Base-by-base conservation (phyloP, 2,113 vertebrate genomes). In the Nasalis larvatus region DNA sequence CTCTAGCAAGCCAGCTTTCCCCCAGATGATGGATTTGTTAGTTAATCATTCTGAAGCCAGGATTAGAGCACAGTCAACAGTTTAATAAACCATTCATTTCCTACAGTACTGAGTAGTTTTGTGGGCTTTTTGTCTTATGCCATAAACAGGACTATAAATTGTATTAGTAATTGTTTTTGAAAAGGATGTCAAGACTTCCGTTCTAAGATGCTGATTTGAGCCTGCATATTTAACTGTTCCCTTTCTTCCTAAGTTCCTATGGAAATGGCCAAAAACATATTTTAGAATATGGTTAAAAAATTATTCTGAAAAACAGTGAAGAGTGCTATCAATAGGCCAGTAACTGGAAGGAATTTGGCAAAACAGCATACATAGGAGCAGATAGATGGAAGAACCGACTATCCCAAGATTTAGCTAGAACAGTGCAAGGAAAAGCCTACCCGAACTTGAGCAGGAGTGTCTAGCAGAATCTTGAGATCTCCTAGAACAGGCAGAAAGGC, bases 11-110 rank as follows among this genome's bases (percentile, higher is more conserved):
- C 95, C 96, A 94, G 96, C 96, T 97, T 97, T 95, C 97, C 96
- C 91, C 58, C 27, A 94, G 92, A 96, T 98, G 97, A 98, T 83
- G 88, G 94, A 98, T 98, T 95, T 97, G 92, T 97, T 97, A 96
- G 97, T 98, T 98, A 98, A 97, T 98, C 97, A 96, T 98, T 98
- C 95, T 94, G 92, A 96, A 98, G 97, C 95, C 97, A 97, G 96
- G 95, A 98, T 96, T 97, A 97, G 87, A 92, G 90, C 86, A 63
- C 95, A 94, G 95, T 96, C 96, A 95, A 97, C 92, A 94, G 84
- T 97, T 98, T 98, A 96, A 98, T 97, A 97, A 96, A 96, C 98
- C 91, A 95, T 96, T 97, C 97, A 92, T 96, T 98, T 97, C 97
- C 94, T 95, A 95, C 54, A 74, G 81, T 58, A 92, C 81, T 30